Evolutionary conservation across 2,888 invertebrate species (phyloP).

Genomic region (Strigamia crassipes): DNA sequence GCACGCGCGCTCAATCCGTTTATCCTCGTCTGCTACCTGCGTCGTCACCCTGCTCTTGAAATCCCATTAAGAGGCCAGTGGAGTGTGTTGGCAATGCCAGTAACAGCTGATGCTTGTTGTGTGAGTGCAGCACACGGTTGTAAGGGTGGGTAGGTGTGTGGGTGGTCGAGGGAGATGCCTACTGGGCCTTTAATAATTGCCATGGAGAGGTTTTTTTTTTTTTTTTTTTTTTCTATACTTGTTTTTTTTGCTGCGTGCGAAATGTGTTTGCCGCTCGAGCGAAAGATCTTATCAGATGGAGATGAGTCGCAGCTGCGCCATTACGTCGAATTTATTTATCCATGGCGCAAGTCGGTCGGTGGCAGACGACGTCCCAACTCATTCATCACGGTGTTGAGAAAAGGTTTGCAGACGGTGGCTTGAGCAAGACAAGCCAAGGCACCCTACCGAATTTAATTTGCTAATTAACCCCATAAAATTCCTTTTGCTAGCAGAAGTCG

Average conservation of each 20-base stretch:
- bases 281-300: conserved; percentile 21
- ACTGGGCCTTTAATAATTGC: conserved; percentile 11
- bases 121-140: conserved; percentile 16
- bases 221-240: too few species aligned
- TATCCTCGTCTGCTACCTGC: conserved; percentile 11
- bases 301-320: conserved; percentile 16
- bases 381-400: not conserved
- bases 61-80: conserved; percentile 21
- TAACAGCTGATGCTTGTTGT: conserved; percentile 19
- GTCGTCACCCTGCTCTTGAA: conserved; percentile 21
- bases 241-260: not conserved
- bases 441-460: conserved; percentile 43
- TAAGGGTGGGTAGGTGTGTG: not conserved
- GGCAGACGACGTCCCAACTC: not conserved
- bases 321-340: conserved; percentile 7
- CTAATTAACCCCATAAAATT: conserved; percentile 45
- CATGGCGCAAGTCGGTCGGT: not conserved
- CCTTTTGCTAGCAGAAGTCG: conserved; percentile 29
- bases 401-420: conserved; percentile 16
- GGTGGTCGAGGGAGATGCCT: not conserved
- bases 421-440: conserved; percentile 29
- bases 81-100: conserved; percentile 15
- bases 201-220: conserved; percentile 1
- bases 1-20: not conserved
- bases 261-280: conserved; percentile 16